phyloP scores from a whole-genome alignment of 92 coral and sea anemone genomes.

The Parazoanthus darwini region DNA sequence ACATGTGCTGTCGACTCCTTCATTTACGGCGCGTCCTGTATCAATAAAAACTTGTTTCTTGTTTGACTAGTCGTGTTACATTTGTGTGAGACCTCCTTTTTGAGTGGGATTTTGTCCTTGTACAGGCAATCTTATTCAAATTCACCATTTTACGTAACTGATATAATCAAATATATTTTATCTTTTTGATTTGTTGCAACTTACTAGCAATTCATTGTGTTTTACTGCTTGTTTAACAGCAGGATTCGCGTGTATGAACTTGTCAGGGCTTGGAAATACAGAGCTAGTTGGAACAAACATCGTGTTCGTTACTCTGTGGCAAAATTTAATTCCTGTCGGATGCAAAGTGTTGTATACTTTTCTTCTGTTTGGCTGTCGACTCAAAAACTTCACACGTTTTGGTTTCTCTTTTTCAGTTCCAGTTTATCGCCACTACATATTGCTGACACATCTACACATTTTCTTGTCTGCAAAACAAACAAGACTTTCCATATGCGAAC shows the following conservation, averaged over 20 bases:
- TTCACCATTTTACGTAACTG: not conserved
- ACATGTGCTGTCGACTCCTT: not conserved
- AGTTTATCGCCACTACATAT: not conserved
- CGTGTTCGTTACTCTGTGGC: not conserved
- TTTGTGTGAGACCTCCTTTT: not conserved
- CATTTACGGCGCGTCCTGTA: not conserved
- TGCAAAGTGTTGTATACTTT: not conserved
- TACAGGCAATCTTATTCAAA: not conserved
- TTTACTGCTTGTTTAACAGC: conserved; percentile 18
- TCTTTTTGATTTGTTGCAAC: not conserved
- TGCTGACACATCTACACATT: not conserved
- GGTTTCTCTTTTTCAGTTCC: not conserved
- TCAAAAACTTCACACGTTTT: not conserved
- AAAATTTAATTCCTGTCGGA: conserved; percentile 18
- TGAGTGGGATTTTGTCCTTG: conserved; percentile 8
- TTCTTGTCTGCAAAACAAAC: not conserved
- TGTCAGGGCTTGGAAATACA: not conserved
- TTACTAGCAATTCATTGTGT: not conserved
- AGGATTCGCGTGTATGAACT: not conserved
- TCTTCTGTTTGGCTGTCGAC: not conserved
- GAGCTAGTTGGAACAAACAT: not conserved
- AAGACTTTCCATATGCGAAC: not conserved
- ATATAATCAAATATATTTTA: conserved; percentile 3
- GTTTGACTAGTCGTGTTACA: not conserved
- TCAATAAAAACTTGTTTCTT: conserved; percentile 5